phyloP scores from a whole-genome alignment of 2,797 vertebrate species.

The Microctenopoma stevenorrisi region DNA sequence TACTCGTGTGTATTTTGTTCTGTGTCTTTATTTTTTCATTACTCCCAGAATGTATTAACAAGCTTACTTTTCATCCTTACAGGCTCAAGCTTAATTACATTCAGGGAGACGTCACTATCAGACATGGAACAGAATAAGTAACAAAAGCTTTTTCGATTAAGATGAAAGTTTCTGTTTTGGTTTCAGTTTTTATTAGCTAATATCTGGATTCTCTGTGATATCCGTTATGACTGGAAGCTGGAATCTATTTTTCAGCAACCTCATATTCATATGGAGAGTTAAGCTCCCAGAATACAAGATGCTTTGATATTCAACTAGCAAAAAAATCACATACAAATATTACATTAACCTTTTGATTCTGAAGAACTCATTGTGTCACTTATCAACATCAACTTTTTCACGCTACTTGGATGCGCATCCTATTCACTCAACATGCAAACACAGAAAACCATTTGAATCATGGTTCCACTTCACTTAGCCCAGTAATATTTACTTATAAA shows the following conservation, averaged over 20 bases:
- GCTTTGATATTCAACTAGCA: constrained; percentile 73
- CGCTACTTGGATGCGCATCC: background rate
- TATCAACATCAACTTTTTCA: constrained; percentile 40
- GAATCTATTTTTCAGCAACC: constrained; percentile 73
- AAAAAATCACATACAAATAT: constrained; percentile 77
- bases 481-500: constrained; percentile 39
- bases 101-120: constrained; percentile 67
- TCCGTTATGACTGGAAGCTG: constrained; percentile 58
- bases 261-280: constrained; percentile 72
- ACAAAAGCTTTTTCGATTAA: constrained; percentile 80
- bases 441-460: constrained; percentile 17
- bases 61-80: constrained; percentile 83
- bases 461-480: constrained; percentile 32
- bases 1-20: constrained; percentile 73
- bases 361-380: constrained; percentile 63
- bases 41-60: constrained; percentile 82
- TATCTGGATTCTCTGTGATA: constrained; percentile 72
- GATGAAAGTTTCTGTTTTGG: constrained; percentile 79
- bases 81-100: constrained; percentile 85
- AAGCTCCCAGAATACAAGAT: constrained; percentile 71
- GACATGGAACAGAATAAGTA: constrained; percentile 73
- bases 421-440: constrained; percentile 20
- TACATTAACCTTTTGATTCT: constrained; percentile 70
- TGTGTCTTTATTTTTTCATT: constrained; percentile 78
- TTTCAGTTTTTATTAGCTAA: constrained; percentile 75